Conservation (phyloP, 1,140 invertebrate species). For the Ceratina australensis region DNA sequence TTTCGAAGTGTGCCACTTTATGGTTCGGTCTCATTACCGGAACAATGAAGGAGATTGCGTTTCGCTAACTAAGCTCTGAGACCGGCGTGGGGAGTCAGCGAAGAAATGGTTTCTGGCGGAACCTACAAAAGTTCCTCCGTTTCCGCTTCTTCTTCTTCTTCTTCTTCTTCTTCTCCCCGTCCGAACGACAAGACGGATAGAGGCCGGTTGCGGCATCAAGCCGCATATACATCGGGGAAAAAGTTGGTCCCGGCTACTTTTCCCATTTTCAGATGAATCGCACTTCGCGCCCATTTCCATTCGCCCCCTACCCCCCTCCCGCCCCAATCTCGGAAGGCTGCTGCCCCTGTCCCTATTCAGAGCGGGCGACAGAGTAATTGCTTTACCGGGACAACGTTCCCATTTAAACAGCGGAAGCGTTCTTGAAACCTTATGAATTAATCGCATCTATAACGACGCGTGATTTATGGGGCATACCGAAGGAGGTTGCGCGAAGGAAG, state of each 20-base stretch:
- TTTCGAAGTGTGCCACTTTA: slow-evolving; percentile 69
- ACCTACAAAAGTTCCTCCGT: slow-evolving; percentile 30
- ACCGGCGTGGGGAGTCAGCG: not conserved
- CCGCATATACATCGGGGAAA: slow-evolving; percentile 50
- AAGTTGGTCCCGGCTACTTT: slow-evolving; percentile 50
- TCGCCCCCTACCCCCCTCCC: too few relatives aligned
- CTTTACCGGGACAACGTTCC: slow-evolving; percentile 10
- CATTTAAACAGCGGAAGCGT: not conserved
- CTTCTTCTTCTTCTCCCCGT: slow-evolving; percentile 25
- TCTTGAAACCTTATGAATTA: slow-evolving; percentile 19
- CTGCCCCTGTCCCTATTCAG: not conserved
- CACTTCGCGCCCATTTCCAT: slow-evolving; percentile 26
- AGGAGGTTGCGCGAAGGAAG: slow-evolving; percentile 18
- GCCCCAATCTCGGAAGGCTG: not conserved
- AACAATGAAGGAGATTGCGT: slow-evolving; percentile 69
- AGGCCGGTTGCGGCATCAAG: slow-evolving; percentile 34
- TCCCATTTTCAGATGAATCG: slow-evolving; percentile 49
- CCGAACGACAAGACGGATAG: slow-evolving; percentile 58
- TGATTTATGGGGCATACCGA: slow-evolving; percentile 25
- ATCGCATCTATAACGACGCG: not conserved
- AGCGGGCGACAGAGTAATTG: slow-evolving; percentile 29
- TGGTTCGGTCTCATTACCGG: slow-evolving; percentile 70
- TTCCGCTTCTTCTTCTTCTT: slow-evolving; percentile 39
- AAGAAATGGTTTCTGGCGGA: slow-evolving; percentile 37
- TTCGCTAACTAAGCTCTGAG: slow-evolving; percentile 54